Percentiles rank a stretch among this genome's conserved stretches.
These are phyloP conservation scores for Lepidocolaptes lacrymiger DNA, from an alignment of 2,797 vertebrate genomes.

Conservation along the genomic window DNA sequence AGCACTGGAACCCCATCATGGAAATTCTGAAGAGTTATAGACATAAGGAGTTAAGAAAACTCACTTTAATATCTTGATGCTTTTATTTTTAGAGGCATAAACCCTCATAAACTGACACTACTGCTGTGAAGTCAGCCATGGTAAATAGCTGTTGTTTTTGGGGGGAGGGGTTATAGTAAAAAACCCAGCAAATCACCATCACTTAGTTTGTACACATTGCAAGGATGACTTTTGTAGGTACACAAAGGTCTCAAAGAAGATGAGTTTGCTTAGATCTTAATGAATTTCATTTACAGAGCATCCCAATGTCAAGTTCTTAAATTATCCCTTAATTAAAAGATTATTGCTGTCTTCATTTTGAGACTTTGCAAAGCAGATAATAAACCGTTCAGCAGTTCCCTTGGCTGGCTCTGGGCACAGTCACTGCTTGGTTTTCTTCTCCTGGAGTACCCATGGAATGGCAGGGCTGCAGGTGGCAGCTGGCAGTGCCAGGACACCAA, in stretches of 20 bases:
- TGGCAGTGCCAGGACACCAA: neutral
- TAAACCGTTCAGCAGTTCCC: neutral
- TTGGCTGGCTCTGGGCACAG: neutral
- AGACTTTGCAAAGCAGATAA: neutral
- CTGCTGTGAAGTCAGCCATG: neutral
- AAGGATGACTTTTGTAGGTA: neutral
- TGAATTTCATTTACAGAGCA: neutral
- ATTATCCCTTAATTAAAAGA: neutral
- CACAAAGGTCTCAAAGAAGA: neutral
- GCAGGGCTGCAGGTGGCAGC: neutral
- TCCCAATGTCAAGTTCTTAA: neutral
- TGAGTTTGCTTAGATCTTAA: neutral
- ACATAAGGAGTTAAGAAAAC: neutral
- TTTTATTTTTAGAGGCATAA: neutral
- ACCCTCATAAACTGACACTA: neutral
- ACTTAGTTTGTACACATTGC: neutral
- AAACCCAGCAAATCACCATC: neutral
- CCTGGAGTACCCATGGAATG: rapidly evolving
- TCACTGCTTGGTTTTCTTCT: neutral
- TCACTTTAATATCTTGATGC: neutral
- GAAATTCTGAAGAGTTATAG: neutral
- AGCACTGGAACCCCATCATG: neutral
- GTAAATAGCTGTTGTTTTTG: neutral
- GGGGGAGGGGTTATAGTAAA: neutral
- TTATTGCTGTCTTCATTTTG: neutral